Percentiles rank a stretch among this genome's conserved stretches.
Evolutionary conservation across 2,113 vertebrate genomes (phyloP).

Genomic region (human): DNA sequence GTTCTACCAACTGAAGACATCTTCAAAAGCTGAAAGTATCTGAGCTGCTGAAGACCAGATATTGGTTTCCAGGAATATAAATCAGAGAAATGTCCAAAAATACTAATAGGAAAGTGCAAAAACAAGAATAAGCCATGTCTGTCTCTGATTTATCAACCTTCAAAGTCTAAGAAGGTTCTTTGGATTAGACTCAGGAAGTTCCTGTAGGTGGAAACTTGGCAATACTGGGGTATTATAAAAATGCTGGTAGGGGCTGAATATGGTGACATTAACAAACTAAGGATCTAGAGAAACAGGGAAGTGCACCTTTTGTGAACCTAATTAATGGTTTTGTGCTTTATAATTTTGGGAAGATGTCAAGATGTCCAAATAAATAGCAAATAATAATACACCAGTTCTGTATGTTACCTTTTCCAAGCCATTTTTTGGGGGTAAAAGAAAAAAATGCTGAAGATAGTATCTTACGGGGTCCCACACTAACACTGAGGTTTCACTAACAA

Average conservation of each 20-base stretch:
- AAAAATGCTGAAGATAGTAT: not conserved
- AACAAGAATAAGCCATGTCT: not conserved
- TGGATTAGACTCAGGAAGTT: not conserved
- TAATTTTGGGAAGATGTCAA: not conserved
- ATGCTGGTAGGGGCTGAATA: not conserved
- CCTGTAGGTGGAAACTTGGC: not conserved
- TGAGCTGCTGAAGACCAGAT: not conserved
- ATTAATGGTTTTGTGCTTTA: not conserved
- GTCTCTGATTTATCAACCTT: constrained; percentile 21
- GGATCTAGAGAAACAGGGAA: not conserved
- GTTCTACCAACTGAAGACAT: not conserved
- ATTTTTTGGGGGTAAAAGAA: not conserved
- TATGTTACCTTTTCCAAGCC: not conserved
- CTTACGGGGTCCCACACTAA: not conserved
- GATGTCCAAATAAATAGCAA: not conserved
- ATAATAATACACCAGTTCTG: not conserved
- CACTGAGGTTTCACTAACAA: not conserved
- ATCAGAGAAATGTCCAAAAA: constrained; percentile 34
- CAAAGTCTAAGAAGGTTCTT: not conserved
- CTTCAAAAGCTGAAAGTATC: constrained; percentile 35
- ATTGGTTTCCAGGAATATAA: not conserved
- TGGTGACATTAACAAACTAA: not conserved
- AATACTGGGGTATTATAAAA: not conserved
- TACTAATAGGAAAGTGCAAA: not conserved
- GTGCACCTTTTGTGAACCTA: not conserved